Base-by-base conservation (phyloP, 1,140 invertebrate species). In the Bombus consobrinus region DNA sequence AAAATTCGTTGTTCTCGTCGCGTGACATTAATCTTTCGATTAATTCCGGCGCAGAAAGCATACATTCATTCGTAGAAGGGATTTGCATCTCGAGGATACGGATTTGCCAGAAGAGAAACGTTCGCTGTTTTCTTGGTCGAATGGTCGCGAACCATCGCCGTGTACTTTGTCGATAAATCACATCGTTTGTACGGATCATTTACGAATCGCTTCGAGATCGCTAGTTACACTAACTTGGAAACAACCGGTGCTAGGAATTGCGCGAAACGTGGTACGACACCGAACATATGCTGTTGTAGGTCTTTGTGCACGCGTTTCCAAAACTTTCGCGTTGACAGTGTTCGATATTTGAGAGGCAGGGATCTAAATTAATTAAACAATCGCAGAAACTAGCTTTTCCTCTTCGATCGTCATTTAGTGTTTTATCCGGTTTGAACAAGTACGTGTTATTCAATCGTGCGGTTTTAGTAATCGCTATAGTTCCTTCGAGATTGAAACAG, bases 181-280 rank as follows among this genome's bases (percentile, higher is more conserved):
- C 75, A 53, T 80, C 71, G 75, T 83, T 47, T 64, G 59, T 59
- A 79, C 69, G 72, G 79, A 81, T 89, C 84, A 73, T 73, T 88
- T 76, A 28, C 43, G 34, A 85, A 75, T 85, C 15, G 37, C 43
- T 18, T 0, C 15, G 34, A 72, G 37, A 77, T 77, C 53, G 59
- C 59, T 68, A 68, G 32, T 68, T 68, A 25, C 34, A 1, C 34
- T 3, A n/a, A n/a, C 18, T 34, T 18, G 6, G 18, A 34, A 78
- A 34, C 59, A 78, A 66, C 18, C n/a, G 39, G 3, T 64, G 37
- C 9, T 39, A 15, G 9, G 28, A 64, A 43, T 66, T 43, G n/a
- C n/a, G 76, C 1, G 37, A 39, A 69, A 39, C 18, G 10, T 12
- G 13, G 0, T 0, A 41, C n/a, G 37, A 69, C 8, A 25, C 4